These are phyloP conservation scores for Bombus superbus DNA, from an alignment of 1,140 invertebrate species.

Conservation along the genomic window DNA sequence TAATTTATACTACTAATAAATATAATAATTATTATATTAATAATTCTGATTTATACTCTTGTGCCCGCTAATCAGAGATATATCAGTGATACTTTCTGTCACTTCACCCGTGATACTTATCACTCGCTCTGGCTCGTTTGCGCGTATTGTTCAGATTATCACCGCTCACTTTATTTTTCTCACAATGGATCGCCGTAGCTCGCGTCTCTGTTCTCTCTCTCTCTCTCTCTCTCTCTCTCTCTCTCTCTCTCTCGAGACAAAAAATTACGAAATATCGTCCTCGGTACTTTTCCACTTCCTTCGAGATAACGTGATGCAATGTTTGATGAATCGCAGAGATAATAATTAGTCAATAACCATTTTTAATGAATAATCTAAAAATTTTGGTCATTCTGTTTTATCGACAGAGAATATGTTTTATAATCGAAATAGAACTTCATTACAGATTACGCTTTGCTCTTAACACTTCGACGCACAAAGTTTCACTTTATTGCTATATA, in stretches of 20 bases:
- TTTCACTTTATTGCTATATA: background rate
- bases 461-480: background rate
- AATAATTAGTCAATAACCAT: background rate
- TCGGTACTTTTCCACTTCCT: background rate
- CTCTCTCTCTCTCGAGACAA: background rate
- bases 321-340: background rate
- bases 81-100: background rate
- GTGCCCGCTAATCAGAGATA: no score
- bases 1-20: no score
- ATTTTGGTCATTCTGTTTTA: background rate
- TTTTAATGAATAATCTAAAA: background rate
- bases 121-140: constrained; percentile 14
- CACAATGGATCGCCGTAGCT: background rate
- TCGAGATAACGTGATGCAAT: background rate
- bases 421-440: constrained; percentile 2
- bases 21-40: no score
- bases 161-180: background rate
- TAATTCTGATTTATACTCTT: no score
- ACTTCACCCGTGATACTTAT: background rate
- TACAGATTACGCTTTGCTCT: background rate
- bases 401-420: background rate
- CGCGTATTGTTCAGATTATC: constrained; percentile 15
- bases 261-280: background rate
- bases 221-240: background rate
- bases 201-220: background rate